Evolutionary conservation across 53 echinoderm and acorn worm species (phyloP).

Genomic region (Arbacia lixula): DNA sequence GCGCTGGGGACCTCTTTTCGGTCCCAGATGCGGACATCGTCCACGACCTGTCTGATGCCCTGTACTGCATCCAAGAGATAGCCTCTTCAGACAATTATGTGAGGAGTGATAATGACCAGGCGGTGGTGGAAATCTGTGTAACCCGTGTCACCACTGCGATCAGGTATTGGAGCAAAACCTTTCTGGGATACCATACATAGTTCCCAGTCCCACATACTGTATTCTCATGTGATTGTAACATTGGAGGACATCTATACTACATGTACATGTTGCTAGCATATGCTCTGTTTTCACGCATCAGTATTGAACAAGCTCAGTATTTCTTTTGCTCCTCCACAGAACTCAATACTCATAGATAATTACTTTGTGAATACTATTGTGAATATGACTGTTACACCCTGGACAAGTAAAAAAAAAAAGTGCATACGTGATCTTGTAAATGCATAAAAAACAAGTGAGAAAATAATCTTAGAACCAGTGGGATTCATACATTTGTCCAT

Average conservation of each 20-base stretch:
- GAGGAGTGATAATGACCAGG: conserved; percentile 90
- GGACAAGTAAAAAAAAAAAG: too few relatives aligned
- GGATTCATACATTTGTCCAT: too few relatives aligned
- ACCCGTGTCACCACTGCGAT: conserved; percentile 95
- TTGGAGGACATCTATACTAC: not conserved
- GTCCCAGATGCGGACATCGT: conserved; percentile 83
- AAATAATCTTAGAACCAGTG: too few relatives aligned
- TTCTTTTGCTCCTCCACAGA: too few relatives aligned
- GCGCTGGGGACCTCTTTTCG: conserved; percentile 94
- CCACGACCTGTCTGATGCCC: conserved; percentile 86
- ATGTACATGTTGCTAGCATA: not conserved
- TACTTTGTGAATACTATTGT: too few relatives aligned
- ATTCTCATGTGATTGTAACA: not conserved
- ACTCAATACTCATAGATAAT: too few relatives aligned
- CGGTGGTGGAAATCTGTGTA: conserved; percentile 97
- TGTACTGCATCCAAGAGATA: conserved; percentile 82
- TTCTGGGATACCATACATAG: not conserved
- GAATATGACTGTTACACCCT: too few relatives aligned
- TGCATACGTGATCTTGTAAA: too few relatives aligned
- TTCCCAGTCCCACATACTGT: too few relatives aligned
- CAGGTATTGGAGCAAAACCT: conserved; percentile 56
- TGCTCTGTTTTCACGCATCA: too few relatives aligned
- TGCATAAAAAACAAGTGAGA: too few relatives aligned
- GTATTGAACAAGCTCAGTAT: not conserved
- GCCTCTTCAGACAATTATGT: conserved; percentile 82